phyloP scores from a whole-genome alignment of 1,140 invertebrate species.

The Trypoxylus dichotomus region DNA sequence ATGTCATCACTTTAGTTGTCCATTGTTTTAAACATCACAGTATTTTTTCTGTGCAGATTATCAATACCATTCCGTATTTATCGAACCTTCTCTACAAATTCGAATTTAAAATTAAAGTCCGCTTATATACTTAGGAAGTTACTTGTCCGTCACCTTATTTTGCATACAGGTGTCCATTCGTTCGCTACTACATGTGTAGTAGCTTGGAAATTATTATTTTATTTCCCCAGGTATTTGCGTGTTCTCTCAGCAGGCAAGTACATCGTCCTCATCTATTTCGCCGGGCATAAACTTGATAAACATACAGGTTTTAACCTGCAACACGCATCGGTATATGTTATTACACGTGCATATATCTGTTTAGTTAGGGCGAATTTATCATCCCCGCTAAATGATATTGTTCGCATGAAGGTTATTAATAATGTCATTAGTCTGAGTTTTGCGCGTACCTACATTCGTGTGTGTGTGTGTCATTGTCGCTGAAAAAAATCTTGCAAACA shows the following conservation, averaged over 20 bases:
- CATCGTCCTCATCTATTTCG: slow-evolving; percentile 4
- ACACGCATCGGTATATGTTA: neutral
- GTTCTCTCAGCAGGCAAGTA: neutral
- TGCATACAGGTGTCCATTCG: neutral
- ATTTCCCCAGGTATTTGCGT: slow-evolving; percentile 1
- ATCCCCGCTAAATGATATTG: neutral
- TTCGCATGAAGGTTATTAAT: slow-evolving; percentile 6
- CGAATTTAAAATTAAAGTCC: too few species aligned
- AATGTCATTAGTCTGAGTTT: slow-evolving; percentile 5
- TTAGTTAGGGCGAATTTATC: neutral
- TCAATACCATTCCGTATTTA: too few species aligned
- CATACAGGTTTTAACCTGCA: slow-evolving; percentile 1
- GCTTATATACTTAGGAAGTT: too few species aligned
- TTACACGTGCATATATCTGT: slow-evolving; percentile 14
- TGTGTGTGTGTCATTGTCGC: slow-evolving; percentile 3
- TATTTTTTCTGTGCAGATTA: too few species aligned
- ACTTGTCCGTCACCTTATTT: too few species aligned
- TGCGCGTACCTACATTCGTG: neutral
- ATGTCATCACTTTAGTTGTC: too few species aligned
- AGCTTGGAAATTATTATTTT: neutral
- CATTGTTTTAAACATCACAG: too few species aligned
- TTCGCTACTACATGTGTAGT: neutral
- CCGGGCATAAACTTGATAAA: neutral
- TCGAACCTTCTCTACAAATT: too few species aligned
- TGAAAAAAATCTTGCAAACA: slow-evolving; percentile 22